phyloP scores from a whole-genome alignment of 2,797 vertebrate species.

The Merluccius polli region DNA sequence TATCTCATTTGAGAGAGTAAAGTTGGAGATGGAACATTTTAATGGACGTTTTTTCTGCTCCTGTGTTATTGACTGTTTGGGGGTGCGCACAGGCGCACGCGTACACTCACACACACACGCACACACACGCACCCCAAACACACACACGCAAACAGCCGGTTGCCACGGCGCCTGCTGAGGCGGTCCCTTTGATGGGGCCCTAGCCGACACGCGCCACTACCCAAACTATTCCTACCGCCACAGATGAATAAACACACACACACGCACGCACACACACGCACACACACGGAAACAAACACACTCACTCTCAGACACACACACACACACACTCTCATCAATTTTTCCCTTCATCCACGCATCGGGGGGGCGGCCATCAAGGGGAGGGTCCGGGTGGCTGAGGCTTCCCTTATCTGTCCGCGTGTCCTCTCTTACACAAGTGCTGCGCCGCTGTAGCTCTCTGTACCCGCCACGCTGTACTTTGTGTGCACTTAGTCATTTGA shows the following conservation, averaged over 20 bases:
- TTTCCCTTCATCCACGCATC: too few relatives aligned
- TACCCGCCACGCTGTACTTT: too few relatives aligned
- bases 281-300: not conserved
- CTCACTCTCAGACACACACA: not conserved
- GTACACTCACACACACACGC: not conserved
- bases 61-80: slow-evolving; percentile 47
- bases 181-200: slow-evolving; percentile 44
- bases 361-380: too few relatives aligned
- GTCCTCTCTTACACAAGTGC: too few relatives aligned
- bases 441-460: too few relatives aligned
- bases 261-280: not conserved
- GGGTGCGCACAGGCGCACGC: not conserved
- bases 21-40: slow-evolving; percentile 52
- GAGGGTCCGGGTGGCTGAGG: too few relatives aligned
- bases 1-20: slow-evolving; percentile 67
- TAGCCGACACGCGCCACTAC: slow-evolving; percentile 47
- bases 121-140: slow-evolving; percentile 10
- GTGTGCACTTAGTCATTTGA: too few relatives aligned
- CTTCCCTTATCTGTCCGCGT: too few relatives aligned
- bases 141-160: slow-evolving; percentile 15
- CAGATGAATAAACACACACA: slow-evolving; percentile 18
- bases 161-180: slow-evolving; percentile 37
- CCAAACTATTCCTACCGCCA: slow-evolving; percentile 37
- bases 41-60: slow-evolving; percentile 62
- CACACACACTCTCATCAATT: not conserved